These are phyloP conservation scores for Mythimna lalbum DNA, from an alignment of 2,888 invertebrate genomes.

Conservation along the genomic window DNA sequence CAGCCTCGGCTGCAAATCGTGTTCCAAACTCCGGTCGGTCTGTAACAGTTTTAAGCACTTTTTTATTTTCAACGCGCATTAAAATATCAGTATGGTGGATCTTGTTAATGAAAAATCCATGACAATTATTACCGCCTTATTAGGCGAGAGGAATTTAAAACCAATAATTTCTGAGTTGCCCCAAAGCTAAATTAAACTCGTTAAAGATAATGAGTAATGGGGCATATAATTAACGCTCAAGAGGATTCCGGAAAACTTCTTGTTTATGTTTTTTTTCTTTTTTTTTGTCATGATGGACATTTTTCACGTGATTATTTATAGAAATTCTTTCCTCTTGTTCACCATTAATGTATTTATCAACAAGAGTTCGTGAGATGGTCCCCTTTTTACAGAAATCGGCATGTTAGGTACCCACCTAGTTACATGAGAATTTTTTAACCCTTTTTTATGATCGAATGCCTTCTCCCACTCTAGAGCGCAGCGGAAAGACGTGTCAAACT, in stretches of 20 bases:
- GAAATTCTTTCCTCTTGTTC: slow-evolving; percentile 3
- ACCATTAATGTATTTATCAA: background rate
- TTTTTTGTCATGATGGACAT: slow-evolving; percentile 14
- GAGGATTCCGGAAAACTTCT: slow-evolving; percentile 33
- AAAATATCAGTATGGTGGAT: background rate
- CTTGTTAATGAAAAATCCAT: background rate
- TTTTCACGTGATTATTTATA: slow-evolving; percentile 1
- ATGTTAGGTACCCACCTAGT: too few relatives aligned
- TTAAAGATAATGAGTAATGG: slow-evolving; percentile 16
- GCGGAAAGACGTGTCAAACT: too few relatives aligned
- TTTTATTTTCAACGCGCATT: background rate
- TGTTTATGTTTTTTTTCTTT: slow-evolving; percentile 2
- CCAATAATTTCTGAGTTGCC: background rate
- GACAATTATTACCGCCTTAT: slow-evolving; percentile 16
- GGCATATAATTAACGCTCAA: slow-evolving; percentile 13
- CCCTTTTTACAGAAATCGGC: too few relatives aligned
- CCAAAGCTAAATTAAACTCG: slow-evolving; percentile 9
- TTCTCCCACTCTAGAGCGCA: too few relatives aligned
- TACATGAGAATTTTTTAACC: too few relatives aligned
- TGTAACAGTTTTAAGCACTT: too few relatives aligned
- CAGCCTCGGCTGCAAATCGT: too few relatives aligned
- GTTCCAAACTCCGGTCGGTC: too few relatives aligned
- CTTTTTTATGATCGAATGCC: too few relatives aligned
- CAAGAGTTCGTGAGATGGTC: background rate
- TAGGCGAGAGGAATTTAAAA: slow-evolving; percentile 8